Evolutionary conservation across 2,888 invertebrate genomes (phyloP).

Genomic region (Autographa gamma): DNA sequence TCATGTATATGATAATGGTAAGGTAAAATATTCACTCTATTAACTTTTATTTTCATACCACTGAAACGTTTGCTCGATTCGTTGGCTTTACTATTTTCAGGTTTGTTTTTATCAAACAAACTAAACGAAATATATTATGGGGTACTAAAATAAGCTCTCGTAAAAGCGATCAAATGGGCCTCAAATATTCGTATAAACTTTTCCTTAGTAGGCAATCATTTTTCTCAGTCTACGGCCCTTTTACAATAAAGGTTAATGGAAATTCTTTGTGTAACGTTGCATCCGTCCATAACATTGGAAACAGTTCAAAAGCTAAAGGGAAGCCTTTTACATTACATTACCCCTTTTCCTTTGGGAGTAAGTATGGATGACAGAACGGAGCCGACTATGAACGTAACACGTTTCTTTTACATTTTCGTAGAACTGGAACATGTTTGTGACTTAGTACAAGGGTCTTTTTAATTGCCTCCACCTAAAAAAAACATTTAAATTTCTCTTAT

Average conservation of each 20-base stretch:
- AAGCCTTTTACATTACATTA: constrained; percentile 4
- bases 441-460: not conserved
- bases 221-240: constrained; percentile 17
- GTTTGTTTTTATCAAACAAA: constrained; percentile 5
- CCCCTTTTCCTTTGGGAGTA: not conserved
- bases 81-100: not conserved
- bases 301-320: constrained; percentile 9
- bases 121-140: constrained; percentile 4
- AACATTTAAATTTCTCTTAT: no score
- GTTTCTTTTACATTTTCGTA: not conserved
- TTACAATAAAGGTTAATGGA: constrained; percentile 31
- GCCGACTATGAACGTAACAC: not conserved
- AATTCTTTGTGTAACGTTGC: constrained; percentile 32
- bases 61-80: not conserved
- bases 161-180: constrained; percentile 14
- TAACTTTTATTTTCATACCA: not conserved
- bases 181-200: constrained; percentile 19
- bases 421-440: not conserved
- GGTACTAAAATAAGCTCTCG: constrained; percentile 9
- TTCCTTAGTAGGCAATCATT: constrained; percentile 22
- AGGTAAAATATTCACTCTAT: not conserved
- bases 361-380: not conserved
- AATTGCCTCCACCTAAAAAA: no score
- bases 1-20: not conserved
- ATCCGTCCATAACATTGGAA: constrained; percentile 26